A percentile compares a stretch with the other conserved stretches of the same genome.
phyloP scores from a whole-genome alignment of 2,888 invertebrate genomes.

The Leptura quadrifasciata region DNA sequence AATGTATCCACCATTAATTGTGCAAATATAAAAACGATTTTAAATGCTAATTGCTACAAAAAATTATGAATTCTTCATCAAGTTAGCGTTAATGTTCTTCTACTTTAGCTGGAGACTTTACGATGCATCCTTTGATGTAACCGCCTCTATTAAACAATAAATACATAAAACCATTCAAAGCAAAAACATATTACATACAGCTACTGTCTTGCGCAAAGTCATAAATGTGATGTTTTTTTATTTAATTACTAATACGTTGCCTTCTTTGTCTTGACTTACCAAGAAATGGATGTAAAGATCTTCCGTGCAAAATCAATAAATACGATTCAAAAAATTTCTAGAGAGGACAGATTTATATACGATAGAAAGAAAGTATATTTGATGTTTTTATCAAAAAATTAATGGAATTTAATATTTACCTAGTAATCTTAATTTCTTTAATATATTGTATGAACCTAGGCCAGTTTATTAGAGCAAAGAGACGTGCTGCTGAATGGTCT shows the following conservation, averaged over 20 bases:
- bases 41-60: conserved; percentile 15
- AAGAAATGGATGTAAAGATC: background rate
- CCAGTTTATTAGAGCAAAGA: too few species aligned
- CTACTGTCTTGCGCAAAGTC: conserved; percentile 41
- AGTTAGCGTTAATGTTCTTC: conserved; percentile 12
- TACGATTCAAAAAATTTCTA: too few species aligned
- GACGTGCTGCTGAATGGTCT: too few species aligned
- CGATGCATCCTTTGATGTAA: conserved; percentile 21
- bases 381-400: too few species aligned
- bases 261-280: conserved; percentile 21
- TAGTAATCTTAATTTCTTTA: too few species aligned
- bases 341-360: too few species aligned
- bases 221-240: conserved; percentile 36
- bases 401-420: too few species aligned
- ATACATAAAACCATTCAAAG: conserved; percentile 20
- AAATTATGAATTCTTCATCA: conserved; percentile 17
- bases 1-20: conserved; percentile 13
- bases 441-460: too few species aligned
- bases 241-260: conserved; percentile 22
- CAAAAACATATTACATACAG: conserved; percentile 30
- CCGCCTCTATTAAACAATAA: conserved; percentile 26
- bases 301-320: too few species aligned
- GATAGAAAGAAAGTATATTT: too few species aligned
- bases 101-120: conserved; percentile 9
- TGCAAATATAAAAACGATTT: conserved; percentile 20